These are phyloP conservation scores for Notamacropus eugenii DNA, from an alignment of 2,797 vertebrate genomes.

Conservation along the genomic window DNA sequence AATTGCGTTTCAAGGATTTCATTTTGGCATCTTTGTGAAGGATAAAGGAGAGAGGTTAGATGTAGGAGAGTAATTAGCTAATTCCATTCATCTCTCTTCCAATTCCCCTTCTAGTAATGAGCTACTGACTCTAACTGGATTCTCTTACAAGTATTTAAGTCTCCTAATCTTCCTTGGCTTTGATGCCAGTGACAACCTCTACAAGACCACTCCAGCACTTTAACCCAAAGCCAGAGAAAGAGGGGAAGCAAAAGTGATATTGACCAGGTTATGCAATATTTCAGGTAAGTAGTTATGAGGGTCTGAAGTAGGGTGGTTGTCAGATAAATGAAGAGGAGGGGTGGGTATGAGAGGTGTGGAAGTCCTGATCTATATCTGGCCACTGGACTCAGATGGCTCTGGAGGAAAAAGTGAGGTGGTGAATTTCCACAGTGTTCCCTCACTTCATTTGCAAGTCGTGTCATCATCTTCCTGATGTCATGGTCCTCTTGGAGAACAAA, in stretches of 20 bases:
- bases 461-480: too few species aligned
- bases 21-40: background rate
- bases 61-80: background rate
- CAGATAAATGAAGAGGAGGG: background rate
- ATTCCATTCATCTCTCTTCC: background rate
- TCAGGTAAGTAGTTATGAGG: background rate
- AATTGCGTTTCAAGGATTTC: background rate
- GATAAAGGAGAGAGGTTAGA: background rate
- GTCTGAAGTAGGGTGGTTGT: background rate
- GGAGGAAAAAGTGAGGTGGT: too few species aligned
- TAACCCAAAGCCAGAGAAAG: background rate
- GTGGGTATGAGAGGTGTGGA: background rate
- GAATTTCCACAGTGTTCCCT: too few species aligned
- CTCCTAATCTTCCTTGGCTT: background rate
- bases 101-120: background rate
- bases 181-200: background rate
- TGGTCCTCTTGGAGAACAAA: too few species aligned
- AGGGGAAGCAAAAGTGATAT: background rate
- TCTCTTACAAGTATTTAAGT: background rate
- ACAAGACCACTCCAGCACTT: background rate
- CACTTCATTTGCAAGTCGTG: too few species aligned
- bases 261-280: background rate
- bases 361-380: too few species aligned
- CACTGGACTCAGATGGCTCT: too few species aligned
- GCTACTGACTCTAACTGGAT: background rate